Evolutionary conservation across 2,888 invertebrate genomes (phyloP), one percentile per base, ranked within the genome.

Genomic region (Thereva nobilitata): DNA sequence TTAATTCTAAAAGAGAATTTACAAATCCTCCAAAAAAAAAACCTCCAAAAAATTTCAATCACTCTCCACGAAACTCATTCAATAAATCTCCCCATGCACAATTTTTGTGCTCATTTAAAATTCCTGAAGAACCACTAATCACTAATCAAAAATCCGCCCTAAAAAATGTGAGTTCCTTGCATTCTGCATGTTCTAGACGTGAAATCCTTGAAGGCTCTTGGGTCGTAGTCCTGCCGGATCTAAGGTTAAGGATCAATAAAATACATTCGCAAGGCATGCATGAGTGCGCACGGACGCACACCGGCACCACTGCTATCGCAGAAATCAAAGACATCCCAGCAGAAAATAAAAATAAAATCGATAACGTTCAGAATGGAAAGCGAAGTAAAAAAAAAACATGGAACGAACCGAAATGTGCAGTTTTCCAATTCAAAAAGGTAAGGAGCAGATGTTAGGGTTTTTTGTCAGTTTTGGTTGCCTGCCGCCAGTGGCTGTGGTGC

Each of bases 391-490:
- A 47, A 47, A 10, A 6, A n/a, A 47, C 9, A 45, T 47, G 37
- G 41, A 59, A 47, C 8, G 37, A 59, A 59, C 57, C 47, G 57
- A 59, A 59, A 50, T 63, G 67, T 59, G 53, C 54, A 53, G 52
- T 67, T 67, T 64, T 57, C 64, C 40, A 47, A 59, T 23, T 23
- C 23, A 23, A 2, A 23, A 23, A 23, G 23, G 57, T 47, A 52
- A 67, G 67, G 67, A 67, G 67, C 67, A 67, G 67, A 67, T 67
- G 67, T 67, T 67, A 64, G 57, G 52, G 64, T 67, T 67, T 66
- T 67, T 67, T 67, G 64, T 64, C 23, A 55, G 45, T 54, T 42
- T 49, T 54, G 63, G 41, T 59, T 8, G 54, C 44, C 23, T 23
- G 54, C 64, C 50, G 63, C 65, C 47, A 41, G 35, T 55, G 35